Base-by-base conservation (phyloP, 2,797 vertebrate species). In the Lateolabrax maculatus region DNA sequence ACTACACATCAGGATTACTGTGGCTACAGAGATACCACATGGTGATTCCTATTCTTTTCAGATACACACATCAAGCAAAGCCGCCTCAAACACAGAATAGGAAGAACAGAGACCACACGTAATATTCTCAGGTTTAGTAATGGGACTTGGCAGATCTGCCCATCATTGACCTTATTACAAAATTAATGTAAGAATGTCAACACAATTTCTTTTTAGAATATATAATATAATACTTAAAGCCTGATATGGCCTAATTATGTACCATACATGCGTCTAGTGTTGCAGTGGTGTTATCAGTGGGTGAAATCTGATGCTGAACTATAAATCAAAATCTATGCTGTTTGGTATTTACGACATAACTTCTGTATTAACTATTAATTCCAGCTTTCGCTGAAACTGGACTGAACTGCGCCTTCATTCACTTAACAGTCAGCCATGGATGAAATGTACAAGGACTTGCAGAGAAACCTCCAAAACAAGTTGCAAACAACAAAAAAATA, bases 281-380 rank as follows among this genome's bases (percentile, higher is more conserved):
- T 39, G 29, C 44, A 53, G 62, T 58, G 60, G 15, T 36, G 23
- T 56, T 63, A 23, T 56, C 34, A 49, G 15, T 15, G 51, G n/a
- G 29, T 60, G 39, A 52, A 66, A 61, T 55, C 61, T 46, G 46
- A 60, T 36, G 48, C 27, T n/a, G 18, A 68, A 41, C 39, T 48
- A 36, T 25, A 56, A 64, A 70, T 70, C 23, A 39, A 49, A 64
- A 51, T 5, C 6, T 57, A 9, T 16, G 5, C n/a, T 0, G 1
- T 36, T 36, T 3, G 21, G 15, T 31, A 7, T 49, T 53, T 72
- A 37, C 5, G 3, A 18, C 18, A 0, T 2, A 67, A 77, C 4
- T 43, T 27, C 36, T 53, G 25, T 19, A 8, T 29, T 0, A 25
- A 52, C 19, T 34, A 23, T 36, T 21, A 41, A 61, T 52, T 65